Base-by-base conservation (phyloP, 2,113 vertebrate species). In the Halcyon senegalensis region DNA sequence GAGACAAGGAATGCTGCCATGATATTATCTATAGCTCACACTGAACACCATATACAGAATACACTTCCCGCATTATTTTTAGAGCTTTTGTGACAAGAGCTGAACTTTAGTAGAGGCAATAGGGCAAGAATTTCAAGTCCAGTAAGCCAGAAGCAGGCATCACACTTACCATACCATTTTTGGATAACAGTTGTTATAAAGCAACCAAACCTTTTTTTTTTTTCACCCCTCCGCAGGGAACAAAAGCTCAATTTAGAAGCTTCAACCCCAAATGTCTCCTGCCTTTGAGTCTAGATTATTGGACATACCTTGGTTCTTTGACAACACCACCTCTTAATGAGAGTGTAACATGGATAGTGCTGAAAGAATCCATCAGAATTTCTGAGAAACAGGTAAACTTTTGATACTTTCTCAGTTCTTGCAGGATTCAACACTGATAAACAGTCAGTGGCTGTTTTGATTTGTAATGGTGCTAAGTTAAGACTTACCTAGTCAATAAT, bases 241-340 rank as follows among this genome's bases (percentile, higher is more conserved):
- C 98, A 64, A 97, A 98, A 91, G 98, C 98, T 87, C 98, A 99
- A 64, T 99, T 99, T 94, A 98, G 98, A 96, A 98, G 97, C 94
- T 99, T 99, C 98, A 99, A 99, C 91, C 99, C 99, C 14, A 99
- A 98, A 96, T 99, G 98, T 96, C 98, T 99, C 53, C 98, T 99
- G 94, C 99, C 99, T n/a, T 96, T 97, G 86, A 98, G 95, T 96
- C 97, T 99, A 74, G 98, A 99, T 94, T 99, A 98, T 87, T 99
- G 99, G 99, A 99, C 99, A 6, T 99, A 99, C 93, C 98, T 98
- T 0, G 99, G 99, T 37, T 99, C 99, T 24, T 95, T 99, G 96
- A 99, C 99, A 50, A 99, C 99, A 0, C 99, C 99, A 11, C 99
- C 99, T 0, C 98, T 99, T 37, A 97, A 98, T 5, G 99, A 99